Conservation (phyloP, 92 coral and sea anemone genomes). For the Palythoa heliodiscus region DNA sequence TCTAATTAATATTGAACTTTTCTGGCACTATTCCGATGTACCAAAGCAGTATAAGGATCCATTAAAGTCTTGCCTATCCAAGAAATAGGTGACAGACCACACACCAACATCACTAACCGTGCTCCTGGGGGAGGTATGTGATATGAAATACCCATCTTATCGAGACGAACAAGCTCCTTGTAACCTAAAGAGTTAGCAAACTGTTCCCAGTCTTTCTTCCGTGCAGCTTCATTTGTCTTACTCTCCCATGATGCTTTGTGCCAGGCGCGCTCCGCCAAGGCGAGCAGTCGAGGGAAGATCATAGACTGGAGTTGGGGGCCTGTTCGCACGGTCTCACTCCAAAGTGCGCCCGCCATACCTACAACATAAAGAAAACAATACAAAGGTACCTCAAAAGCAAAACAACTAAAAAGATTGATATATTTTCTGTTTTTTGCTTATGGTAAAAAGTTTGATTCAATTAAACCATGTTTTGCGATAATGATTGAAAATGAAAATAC, state of each 20-base stretch:
- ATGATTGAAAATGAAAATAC: no score
- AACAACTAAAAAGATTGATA: not conserved
- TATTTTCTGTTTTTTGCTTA: no score
- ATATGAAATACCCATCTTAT: slow-evolving; percentile 74
- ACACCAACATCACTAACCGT: slow-evolving; percentile 48
- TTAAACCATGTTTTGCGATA: no score
- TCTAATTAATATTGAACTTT: no score
- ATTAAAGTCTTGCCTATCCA: no score
- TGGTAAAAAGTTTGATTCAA: no score
- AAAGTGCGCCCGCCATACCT: slow-evolving; percentile 89
- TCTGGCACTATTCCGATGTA: no score
- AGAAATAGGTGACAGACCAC: not conserved
- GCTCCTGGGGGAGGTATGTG: slow-evolving; percentile 87
- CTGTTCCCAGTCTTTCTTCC: slow-evolving; percentile 73
- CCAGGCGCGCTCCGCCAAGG: slow-evolving; percentile 95
- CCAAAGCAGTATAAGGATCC: no score
- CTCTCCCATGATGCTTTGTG: slow-evolving; percentile 94
- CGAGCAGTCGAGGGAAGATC: slow-evolving; percentile 88
- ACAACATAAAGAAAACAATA: not conserved
- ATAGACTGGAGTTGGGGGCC: slow-evolving; percentile 81
- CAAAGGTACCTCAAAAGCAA: not conserved
- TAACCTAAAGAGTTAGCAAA: slow-evolving; percentile 85
- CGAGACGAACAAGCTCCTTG: slow-evolving; percentile 82
- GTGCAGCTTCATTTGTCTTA: slow-evolving; percentile 47
- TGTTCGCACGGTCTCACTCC: slow-evolving; percentile 96